These are phyloP conservation scores for Apeira syringaria DNA, from an alignment of 2,888 invertebrate species.

Conservation along the genomic window DNA sequence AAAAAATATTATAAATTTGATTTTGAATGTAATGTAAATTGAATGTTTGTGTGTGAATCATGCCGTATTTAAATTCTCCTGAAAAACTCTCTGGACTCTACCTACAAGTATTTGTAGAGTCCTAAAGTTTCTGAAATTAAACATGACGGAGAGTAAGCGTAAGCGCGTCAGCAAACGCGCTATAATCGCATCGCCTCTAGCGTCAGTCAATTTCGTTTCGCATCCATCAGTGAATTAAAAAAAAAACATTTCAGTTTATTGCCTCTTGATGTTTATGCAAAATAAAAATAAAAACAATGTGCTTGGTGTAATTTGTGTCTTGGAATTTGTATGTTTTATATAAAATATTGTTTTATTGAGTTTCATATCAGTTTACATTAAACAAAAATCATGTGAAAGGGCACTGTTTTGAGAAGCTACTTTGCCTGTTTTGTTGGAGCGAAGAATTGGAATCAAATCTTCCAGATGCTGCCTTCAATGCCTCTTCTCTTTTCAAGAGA, in stretches of 20 bases:
- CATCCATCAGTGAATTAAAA: too few species aligned
- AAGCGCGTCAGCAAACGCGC: too few species aligned
- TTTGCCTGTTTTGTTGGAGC: slow-evolving; percentile 38
- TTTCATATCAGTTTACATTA: slow-evolving; percentile 27
- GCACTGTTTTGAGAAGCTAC: slow-evolving; percentile 48
- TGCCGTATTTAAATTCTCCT: too few species aligned
- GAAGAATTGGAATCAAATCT: slow-evolving; percentile 34
- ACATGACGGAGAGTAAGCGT: too few species aligned
- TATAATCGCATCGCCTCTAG: too few species aligned
- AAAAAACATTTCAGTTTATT: slow-evolving; percentile 41
- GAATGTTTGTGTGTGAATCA: too few species aligned
- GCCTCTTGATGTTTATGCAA: slow-evolving; percentile 55
- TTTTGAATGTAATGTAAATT: too few species aligned
- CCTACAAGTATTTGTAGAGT: too few species aligned
- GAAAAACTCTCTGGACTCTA: too few species aligned
- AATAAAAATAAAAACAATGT: slow-evolving; percentile 53
- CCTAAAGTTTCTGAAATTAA: too few species aligned
- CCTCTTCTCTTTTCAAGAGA: slow-evolving; percentile 74
- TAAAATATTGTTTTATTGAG: slow-evolving; percentile 37
- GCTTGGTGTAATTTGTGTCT: slow-evolving; percentile 36
- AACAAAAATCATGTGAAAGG: slow-evolving; percentile 48
- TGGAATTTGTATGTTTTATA: slow-evolving; percentile 43
- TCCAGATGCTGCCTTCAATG: slow-evolving; percentile 81
- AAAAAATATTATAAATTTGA: too few species aligned
- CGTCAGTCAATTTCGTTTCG: too few species aligned